Percentiles rank a stretch among this genome's conserved stretches.
These are phyloP conservation scores for Malurus melanocephalus DNA, from an alignment of 2,113 vertebrate genomes.

Conservation along the genomic window DNA sequence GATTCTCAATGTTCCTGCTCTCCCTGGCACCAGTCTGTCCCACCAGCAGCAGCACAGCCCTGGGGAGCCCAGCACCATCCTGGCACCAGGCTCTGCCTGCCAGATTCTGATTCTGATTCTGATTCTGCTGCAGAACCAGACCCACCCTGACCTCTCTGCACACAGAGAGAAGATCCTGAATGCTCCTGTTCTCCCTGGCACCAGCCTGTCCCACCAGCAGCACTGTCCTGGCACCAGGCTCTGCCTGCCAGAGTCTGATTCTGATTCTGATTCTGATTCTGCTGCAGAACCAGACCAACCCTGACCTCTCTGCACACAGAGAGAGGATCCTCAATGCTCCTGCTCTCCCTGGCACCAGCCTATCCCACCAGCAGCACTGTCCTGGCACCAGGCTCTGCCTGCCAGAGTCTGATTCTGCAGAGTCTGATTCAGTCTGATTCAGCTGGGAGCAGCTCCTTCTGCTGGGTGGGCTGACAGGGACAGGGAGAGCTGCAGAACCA, in stretches of 20 bases:
- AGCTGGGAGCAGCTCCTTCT: too few species aligned
- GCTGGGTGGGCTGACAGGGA: too few species aligned
- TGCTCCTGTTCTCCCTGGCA: neutral
- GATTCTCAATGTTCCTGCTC: too few species aligned
- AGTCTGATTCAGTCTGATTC: too few species aligned
- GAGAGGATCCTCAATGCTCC: neutral
- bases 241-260: neutral
- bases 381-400: neutral
- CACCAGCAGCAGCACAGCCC: neutral
- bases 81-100: neutral
- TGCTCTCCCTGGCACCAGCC: rapidly evolving
- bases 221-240: neutral
- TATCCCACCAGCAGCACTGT: neutral
- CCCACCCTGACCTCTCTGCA: neutral
- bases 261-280: too few species aligned
- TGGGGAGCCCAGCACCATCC: neutral
- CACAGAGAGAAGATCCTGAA: neutral
- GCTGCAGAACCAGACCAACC: too few species aligned
- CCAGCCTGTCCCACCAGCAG: neutral
- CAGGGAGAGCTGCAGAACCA: too few species aligned
- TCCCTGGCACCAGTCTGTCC: rapidly evolving
- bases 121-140: too few species aligned
- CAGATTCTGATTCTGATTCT: neutral
- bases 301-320: neutral
- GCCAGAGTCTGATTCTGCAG: too few species aligned